These are phyloP conservation scores for Psilanteris sp. DNA, from an alignment of 1,140 invertebrate species.

Conservation along the genomic window DNA sequence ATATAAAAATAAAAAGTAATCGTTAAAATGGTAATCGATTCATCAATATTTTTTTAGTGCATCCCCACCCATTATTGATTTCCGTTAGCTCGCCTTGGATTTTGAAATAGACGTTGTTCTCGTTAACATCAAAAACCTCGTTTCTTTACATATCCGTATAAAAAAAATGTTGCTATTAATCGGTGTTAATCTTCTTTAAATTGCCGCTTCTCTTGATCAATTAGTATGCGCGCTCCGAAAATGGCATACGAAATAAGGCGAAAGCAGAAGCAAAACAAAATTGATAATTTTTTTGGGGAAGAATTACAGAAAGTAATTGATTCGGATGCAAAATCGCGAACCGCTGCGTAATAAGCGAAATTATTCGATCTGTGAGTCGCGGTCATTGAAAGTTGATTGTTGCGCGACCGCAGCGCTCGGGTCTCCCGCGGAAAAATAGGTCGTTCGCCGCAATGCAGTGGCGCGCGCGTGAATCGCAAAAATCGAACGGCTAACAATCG, in stretches of 20 bases:
- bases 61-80: not conserved
- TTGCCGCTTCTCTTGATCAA: no score
- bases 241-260: no score
- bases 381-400: slow-evolving; percentile 13
- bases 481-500: slow-evolving; percentile 9
- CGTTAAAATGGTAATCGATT: slow-evolving; percentile 14
- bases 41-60: not conserved
- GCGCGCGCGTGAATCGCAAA: slow-evolving; percentile 6
- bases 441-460: slow-evolving; percentile 25
- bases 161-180: no score
- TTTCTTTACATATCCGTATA: no score
- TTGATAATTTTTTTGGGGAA: no score
- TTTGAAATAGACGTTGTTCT: not conserved
- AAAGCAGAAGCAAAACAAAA: no score
- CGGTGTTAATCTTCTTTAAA: no score
- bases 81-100: not conserved
- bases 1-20: slow-evolving; percentile 16
- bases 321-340: slow-evolving; percentile 1
- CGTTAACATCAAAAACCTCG: no score
- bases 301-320: no score
- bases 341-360: slow-evolving; percentile 5
- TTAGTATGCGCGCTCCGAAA: no score
- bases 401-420: slow-evolving; percentile 3
- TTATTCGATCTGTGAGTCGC: slow-evolving; percentile 1
- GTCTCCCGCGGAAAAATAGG: slow-evolving; percentile 13